Percentiles rank a stretch among this genome's conserved stretches.
Conservation (phyloP, 2,888 invertebrate genomes). For the Drosophila silvestris region DNA sequence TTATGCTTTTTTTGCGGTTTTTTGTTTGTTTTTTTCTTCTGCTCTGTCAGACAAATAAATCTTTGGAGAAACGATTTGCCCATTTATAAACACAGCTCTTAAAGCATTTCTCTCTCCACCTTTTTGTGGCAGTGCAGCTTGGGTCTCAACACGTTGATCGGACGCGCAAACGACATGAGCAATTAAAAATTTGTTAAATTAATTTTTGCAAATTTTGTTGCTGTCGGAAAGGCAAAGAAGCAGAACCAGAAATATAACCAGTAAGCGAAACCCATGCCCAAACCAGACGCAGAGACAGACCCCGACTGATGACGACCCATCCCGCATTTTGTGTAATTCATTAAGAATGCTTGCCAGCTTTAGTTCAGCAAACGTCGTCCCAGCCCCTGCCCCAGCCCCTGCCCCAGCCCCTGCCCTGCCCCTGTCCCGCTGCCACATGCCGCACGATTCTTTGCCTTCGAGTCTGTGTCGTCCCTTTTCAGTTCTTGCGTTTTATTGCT, state of each 20-base stretch:
- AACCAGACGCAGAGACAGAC: conserved; percentile 6
- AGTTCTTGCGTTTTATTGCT: conserved; percentile 70
- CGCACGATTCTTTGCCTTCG: conserved; percentile 2
- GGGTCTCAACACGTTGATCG: conserved; percentile 70
- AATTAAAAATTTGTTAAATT: conserved; percentile 65
- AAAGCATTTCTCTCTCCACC: neutral
- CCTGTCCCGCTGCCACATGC: conserved; percentile 9
- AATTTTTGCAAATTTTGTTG: conserved; percentile 59
- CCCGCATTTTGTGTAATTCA: conserved; percentile 80
- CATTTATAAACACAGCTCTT: neutral
- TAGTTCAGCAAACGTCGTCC: conserved; percentile 39
- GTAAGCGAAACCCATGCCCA: conserved; percentile 22
- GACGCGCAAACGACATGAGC: conserved; percentile 73
- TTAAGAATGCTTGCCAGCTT: conserved; percentile 69
- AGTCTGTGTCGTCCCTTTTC: conserved; percentile 49
- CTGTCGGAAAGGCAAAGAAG: conserved; percentile 49
- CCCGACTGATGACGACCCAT: conserved; percentile 35
- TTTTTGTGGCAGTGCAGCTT: conserved; percentile 42
- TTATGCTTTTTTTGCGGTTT: neutral
- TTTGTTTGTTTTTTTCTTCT: neutral
- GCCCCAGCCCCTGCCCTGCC: neutral
- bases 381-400: neutral
- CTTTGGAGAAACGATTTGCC: neutral
- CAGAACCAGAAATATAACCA: conserved; percentile 43
- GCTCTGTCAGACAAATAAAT: neutral